Conservation (phyloP, 2,797 vertebrate species). For the Gobionotothen gibberifrons region DNA sequence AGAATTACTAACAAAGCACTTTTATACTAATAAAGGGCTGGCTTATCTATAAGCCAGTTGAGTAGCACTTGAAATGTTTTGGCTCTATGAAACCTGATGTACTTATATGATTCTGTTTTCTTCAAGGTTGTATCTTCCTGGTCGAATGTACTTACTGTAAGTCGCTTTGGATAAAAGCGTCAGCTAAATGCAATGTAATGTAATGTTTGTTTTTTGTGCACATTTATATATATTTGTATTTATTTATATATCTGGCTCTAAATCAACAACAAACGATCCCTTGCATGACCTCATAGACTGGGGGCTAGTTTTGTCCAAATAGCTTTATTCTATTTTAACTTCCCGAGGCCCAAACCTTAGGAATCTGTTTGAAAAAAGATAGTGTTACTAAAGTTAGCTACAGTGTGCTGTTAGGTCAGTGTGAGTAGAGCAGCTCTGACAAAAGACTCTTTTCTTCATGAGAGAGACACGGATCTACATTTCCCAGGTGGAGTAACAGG, state of each 20-base stretch:
- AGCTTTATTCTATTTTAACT: constrained; percentile 2
- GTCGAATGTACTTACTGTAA: no score
- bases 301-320: neutral
- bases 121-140: no score
- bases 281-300: neutral
- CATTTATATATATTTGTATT: no score
- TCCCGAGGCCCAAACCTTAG: neutral
- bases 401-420: neutral
- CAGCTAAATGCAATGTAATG: no score
- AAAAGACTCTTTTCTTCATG: neutral
- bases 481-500: neutral
- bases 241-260: neutral
- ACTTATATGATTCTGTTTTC: no score
- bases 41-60: no score
- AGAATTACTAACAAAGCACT: no score
- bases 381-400: neutral
- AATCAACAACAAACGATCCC: neutral
- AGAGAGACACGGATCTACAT: neutral
- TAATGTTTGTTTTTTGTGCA: no score
- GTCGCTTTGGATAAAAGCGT: no score
- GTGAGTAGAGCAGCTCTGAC: neutral
- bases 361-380: neutral
- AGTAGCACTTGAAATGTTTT: no score
- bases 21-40: no score
- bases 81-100: no score